Base-by-base conservation (phyloP, 2,888 invertebrate species). In the Amiota communis region DNA sequence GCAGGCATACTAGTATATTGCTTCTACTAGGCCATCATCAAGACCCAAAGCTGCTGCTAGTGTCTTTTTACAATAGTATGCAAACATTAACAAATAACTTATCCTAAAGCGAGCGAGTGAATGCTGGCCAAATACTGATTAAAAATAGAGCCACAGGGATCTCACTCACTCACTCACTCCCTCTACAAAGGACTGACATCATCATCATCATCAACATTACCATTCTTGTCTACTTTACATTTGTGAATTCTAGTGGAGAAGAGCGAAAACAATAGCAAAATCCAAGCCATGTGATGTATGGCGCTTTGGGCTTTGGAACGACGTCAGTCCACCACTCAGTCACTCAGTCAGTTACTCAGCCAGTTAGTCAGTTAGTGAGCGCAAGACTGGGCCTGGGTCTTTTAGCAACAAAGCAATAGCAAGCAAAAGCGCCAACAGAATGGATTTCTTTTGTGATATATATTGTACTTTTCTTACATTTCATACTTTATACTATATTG, bases 401-500 rank as follows among this genome's bases (percentile, higher is more conserved):
- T 61, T n/a, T 56, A 69, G 61, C 67, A 72, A 71, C 72, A 48
- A 4, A 47, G 15, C 1, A 63, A 68, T 59, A 20, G 17, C 48
- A 47, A 20, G 17, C 48, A 47, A 59, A 49, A 68, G 64, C 49
- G 63, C 20, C 47, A 20, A 15, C 17, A 69, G 12, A 23, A 56
- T 68, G 72, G 67, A 75, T 70, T 73, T 77, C 74, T 76, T 36
- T 12, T 51, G 53, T 51, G n/a, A 51, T n/a, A 51, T n/a, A n/a
- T n/a, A n/a, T 51, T 51, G 12, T n/a, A 51, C 12, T 13, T 51
- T 51, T 51, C 53, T n/a, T 51, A 8, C n/a, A 8, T 11, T 12
- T n/a, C 2, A 51, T 51, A 51, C 1, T 20, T 11, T 59, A n/a
- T n/a, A n/a, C n/a, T 8, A 59, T 23, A 23, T 23, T 23, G 23